A percentile compares a stretch with the other conserved stretches of the same genome.
Evolutionary conservation across 2,113 vertebrate species (phyloP).

Genomic region (Mastomys natalensis): DNA sequence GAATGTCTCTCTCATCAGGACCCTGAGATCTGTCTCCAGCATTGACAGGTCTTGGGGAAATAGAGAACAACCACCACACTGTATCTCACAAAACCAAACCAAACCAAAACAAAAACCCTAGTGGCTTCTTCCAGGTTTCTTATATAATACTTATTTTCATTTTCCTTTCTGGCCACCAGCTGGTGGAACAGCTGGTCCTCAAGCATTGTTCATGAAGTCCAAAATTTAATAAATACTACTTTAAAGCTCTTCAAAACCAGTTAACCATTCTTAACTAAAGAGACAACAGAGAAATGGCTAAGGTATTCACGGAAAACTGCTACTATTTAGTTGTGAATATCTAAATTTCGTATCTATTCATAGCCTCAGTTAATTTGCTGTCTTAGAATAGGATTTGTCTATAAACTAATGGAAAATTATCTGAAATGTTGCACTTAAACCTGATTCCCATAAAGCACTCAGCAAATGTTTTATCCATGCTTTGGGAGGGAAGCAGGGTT

Average conservation of each 20-base stretch:
- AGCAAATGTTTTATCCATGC: neutral
- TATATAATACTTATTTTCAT: neutral
- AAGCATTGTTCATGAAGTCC: constrained; percentile 49
- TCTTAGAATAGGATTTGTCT: neutral
- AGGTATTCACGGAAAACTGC: neutral
- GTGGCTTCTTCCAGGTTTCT: neutral
- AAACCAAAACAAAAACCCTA: neutral
- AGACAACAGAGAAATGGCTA: constrained; percentile 27
- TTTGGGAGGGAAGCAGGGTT: neutral
- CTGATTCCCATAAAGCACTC: constrained; percentile 2
- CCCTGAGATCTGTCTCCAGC: neutral
- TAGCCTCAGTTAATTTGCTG: neutral
- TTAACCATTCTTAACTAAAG: neutral
- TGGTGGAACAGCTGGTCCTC: neutral
- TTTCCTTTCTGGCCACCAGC: neutral
- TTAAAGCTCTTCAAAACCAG: constrained; percentile 33
- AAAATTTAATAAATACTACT: constrained; percentile 32
- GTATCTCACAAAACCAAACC: constrained; percentile 57
- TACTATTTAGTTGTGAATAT: constrained; percentile 41
- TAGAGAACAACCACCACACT: neutral
- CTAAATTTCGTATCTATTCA: constrained; percentile 21
- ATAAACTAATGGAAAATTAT: constrained; percentile 21
- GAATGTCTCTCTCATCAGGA: neutral
- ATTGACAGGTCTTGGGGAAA: neutral
- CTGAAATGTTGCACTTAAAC: constrained; percentile 36